Evolutionary conservation across 2,113 vertebrate species (phyloP).

Genomic region (Macrotus californicus): DNA sequence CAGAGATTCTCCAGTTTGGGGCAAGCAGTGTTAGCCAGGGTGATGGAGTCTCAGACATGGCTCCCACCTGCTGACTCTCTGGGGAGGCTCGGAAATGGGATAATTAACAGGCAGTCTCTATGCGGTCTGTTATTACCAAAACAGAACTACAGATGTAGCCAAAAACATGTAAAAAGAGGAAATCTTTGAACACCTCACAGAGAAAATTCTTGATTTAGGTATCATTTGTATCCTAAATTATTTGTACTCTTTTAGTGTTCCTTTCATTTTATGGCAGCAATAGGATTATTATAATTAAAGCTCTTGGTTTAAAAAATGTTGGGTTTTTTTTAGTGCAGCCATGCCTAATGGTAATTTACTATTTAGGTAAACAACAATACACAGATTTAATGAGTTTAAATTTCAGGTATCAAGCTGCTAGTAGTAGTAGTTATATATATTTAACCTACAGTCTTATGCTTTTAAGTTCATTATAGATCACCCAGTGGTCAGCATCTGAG

Average conservation of each 20-base stretch:
- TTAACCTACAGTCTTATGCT: neutral
- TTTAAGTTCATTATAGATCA: slow-evolving; percentile 10
- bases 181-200: slow-evolving; percentile 14
- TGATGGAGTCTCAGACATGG: too few species aligned
- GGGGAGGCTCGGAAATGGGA: neutral
- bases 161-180: slow-evolving; percentile 25
- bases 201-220: neutral
- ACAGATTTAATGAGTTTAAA: slow-evolving; percentile 26
- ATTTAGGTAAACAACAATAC: slow-evolving; percentile 16
- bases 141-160: neutral
- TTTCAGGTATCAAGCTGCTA: neutral
- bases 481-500: neutral
- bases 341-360: neutral
- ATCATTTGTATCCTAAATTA: slow-evolving; percentile 6
- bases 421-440: neutral
- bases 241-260: slow-evolving; percentile 11
- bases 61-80: too few species aligned
- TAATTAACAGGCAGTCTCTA: neutral
- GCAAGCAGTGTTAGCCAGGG: too few species aligned
- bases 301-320: slow-evolving; percentile 10
- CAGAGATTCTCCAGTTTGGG: too few species aligned
- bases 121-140: neutral
- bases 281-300: neutral
- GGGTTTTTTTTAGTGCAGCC: too few species aligned
- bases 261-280: neutral